Evolutionary conservation across 2,113 vertebrate species (phyloP).

Genomic region (Choloepus hoffmanni): DNA sequence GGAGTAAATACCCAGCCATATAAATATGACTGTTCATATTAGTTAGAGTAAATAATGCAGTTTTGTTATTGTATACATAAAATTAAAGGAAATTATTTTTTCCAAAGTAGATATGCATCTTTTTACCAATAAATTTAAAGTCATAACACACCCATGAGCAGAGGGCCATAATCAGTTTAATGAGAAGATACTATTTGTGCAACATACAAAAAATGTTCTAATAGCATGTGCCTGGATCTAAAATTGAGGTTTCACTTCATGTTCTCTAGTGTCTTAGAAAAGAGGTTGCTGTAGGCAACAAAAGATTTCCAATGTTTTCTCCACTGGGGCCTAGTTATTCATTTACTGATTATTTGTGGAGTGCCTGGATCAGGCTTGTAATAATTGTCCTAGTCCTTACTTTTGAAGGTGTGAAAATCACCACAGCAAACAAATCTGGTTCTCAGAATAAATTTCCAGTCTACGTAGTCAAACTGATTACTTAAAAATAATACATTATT

Average conservation of each 20-base stretch:
- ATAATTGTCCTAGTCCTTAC: background rate
- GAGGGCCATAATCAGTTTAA: background rate
- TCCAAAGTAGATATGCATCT: background rate
- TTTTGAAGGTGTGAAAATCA: conserved; percentile 28
- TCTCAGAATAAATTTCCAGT: background rate
- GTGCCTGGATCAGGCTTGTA: background rate
- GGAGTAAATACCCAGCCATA: conserved; percentile 20
- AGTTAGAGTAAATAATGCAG: background rate
- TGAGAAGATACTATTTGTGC: background rate
- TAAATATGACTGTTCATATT: background rate
- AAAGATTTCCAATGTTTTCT: background rate
- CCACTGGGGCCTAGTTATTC: background rate
- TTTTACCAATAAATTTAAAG: background rate
- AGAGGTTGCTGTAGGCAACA: background rate
- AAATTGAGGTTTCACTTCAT: background rate
- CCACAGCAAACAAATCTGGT: background rate
- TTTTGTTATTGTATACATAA: background rate
- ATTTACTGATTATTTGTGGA: conserved; percentile 29
- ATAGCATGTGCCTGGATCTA: background rate
- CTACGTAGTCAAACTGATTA: background rate
- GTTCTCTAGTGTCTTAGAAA: background rate
- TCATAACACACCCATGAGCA: background rate
- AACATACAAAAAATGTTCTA: background rate
- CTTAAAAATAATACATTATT: background rate
- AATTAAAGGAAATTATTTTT: background rate